These are phyloP conservation scores for Mimas tiliae DNA, from an alignment of 2,888 invertebrate species.

Conservation along the genomic window DNA sequence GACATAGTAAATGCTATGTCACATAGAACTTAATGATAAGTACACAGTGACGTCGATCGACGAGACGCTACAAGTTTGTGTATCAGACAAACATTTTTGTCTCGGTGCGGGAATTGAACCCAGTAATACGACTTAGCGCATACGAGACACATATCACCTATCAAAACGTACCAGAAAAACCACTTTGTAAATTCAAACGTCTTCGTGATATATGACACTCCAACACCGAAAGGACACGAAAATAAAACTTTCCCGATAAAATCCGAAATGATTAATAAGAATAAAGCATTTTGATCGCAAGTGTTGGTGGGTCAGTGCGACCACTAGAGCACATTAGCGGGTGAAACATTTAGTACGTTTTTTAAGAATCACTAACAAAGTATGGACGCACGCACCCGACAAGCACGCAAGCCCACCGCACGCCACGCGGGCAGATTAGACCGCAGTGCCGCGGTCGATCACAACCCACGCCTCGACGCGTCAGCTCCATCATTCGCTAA, in stretches of 20 bases:
- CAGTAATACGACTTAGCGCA: too few species aligned
- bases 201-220: too few species aligned
- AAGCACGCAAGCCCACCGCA: conserved; percentile 60
- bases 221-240: neutral
- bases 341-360: conserved; percentile 69
- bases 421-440: conserved; percentile 56
- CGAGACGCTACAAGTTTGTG: too few species aligned
- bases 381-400: conserved; percentile 50
- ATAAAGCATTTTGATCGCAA: conserved; percentile 30
- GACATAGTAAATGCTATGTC: neutral
- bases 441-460: conserved; percentile 55
- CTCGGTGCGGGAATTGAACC: too few species aligned
- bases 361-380: conserved; percentile 76
- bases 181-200: too few species aligned
- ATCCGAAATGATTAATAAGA: conserved; percentile 21
- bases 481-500: neutral
- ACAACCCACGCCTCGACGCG: conserved; percentile 31
- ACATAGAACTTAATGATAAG: neutral
- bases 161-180: too few species aligned
- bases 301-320: conserved; percentile 40
- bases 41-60: too few species aligned
- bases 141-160: too few species aligned
- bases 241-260: conserved; percentile 17
- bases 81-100: too few species aligned
- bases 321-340: conserved; percentile 44